Conservation (phyloP, 1,140 invertebrate species). For the Drosophila miranda region DNA sequence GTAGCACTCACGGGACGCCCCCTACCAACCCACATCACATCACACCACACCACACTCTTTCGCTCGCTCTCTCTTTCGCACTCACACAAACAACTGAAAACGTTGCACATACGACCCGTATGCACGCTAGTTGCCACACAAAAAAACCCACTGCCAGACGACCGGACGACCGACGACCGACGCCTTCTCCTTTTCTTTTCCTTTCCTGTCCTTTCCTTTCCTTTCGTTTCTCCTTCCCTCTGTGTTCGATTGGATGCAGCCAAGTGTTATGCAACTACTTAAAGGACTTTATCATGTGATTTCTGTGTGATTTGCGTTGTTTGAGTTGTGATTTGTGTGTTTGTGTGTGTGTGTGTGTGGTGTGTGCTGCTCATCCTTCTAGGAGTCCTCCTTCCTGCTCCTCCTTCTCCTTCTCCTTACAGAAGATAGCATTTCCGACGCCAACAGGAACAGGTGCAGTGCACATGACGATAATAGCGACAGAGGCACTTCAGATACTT, state of each 20-base stretch:
- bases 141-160: not conserved
- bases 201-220: not conserved
- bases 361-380: constrained; percentile 14
- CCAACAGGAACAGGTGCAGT: constrained; percentile 77
- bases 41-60: no score
- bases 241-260: constrained; percentile 56
- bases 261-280: constrained; percentile 80
- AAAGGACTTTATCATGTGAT: constrained; percentile 77
- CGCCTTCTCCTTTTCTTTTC: not conserved
- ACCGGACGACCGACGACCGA: no score
- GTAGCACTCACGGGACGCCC: no score
- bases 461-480: constrained; percentile 70
- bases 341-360: not conserved
- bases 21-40: no score
- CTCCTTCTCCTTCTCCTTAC: constrained; percentile 34
- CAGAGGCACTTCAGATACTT: constrained; percentile 76
- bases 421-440: constrained; percentile 72
- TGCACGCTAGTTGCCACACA: constrained; percentile 71
- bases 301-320: constrained; percentile 58
- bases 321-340: constrained; percentile 63
- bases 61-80: no score
- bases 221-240: not conserved
- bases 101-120: constrained; percentile 75
- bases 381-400: not conserved
- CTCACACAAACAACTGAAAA: constrained; percentile 64